Percentiles rank a stretch among this genome's conserved stretches.
These are phyloP conservation scores for Empis stercorea DNA, from an alignment of 2,888 invertebrate genomes.

Conservation along the genomic window DNA sequence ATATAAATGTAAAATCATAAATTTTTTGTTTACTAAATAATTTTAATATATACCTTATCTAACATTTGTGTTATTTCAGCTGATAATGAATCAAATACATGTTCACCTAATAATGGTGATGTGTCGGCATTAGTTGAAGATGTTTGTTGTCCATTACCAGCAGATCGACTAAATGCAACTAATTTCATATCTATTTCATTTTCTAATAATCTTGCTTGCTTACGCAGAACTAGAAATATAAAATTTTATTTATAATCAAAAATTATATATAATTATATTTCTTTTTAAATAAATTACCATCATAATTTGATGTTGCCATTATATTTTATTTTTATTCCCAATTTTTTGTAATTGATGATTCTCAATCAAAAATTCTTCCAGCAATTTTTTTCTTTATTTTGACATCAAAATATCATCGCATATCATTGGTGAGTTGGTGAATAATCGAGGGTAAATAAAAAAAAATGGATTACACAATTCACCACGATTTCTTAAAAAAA, in stretches of 20 bases:
- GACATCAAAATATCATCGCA: no score
- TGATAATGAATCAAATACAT: constrained; percentile 85
- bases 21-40: not conserved
- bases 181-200: constrained; percentile 95
- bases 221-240: constrained; percentile 62
- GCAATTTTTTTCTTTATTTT: no score
- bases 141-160: constrained; percentile 46
- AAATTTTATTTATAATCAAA: not conserved
- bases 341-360: no score
- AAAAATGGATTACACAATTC: no score
- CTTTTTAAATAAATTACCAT: constrained; percentile 26
- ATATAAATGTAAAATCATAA: no score
- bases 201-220: constrained; percentile 84
- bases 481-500: no score
- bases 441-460: no score
- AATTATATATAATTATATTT: constrained; percentile 1
- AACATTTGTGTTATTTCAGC: constrained; percentile 83
- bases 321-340: no score
- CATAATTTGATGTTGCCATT: constrained; percentile 27
- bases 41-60: constrained; percentile 47
- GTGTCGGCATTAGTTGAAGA: constrained; percentile 47
- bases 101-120: constrained; percentile 76
- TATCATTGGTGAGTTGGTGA: no score
- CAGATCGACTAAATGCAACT: constrained; percentile 89
- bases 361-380: no score